phyloP scores from a whole-genome alignment of 2,888 invertebrate species.

The Orchestes rusci region DNA sequence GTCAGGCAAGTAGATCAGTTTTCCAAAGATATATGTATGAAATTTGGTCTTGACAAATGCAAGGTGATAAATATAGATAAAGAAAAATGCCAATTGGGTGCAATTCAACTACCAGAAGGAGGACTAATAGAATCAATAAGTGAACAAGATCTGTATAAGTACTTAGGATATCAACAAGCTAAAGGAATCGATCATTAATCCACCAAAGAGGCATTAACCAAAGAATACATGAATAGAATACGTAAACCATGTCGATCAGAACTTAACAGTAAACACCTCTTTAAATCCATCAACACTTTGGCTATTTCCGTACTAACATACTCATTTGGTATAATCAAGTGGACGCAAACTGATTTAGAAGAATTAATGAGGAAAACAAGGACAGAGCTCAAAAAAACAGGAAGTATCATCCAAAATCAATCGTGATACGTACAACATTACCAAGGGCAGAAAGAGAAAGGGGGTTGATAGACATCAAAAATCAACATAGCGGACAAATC shows the following conservation, averaged over 20 bases:
- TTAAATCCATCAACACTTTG: slow-evolving; percentile 8
- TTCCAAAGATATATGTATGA: slow-evolving; percentile 1
- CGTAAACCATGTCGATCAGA: not conserved
- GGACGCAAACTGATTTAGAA: slow-evolving; percentile 9
- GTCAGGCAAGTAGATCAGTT: not conserved
- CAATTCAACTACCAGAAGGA: not conserved
- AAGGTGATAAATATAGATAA: slow-evolving; percentile 1
- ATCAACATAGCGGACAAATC: no score
- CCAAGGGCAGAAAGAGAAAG: no score
- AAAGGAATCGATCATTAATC: not conserved
- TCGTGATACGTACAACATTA: no score
- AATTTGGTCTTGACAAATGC: slow-evolving; percentile 5
- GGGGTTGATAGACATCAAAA: no score
- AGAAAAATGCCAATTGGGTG: not conserved
- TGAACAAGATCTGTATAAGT: not conserved
- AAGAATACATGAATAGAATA: not conserved
- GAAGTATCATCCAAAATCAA: no score
- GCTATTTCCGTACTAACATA: slow-evolving; percentile 1
- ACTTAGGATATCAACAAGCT: slow-evolving; percentile 1
- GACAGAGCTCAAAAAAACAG: no score
- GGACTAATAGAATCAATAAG: not conserved
- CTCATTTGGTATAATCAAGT: not conserved
- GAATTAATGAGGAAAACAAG: not conserved
- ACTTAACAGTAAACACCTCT: not conserved
- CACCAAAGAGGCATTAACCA: not conserved